These are phyloP conservation scores for Clusia tigrina DNA, from an alignment of 2,888 invertebrate species.

Conservation along the genomic window DNA sequence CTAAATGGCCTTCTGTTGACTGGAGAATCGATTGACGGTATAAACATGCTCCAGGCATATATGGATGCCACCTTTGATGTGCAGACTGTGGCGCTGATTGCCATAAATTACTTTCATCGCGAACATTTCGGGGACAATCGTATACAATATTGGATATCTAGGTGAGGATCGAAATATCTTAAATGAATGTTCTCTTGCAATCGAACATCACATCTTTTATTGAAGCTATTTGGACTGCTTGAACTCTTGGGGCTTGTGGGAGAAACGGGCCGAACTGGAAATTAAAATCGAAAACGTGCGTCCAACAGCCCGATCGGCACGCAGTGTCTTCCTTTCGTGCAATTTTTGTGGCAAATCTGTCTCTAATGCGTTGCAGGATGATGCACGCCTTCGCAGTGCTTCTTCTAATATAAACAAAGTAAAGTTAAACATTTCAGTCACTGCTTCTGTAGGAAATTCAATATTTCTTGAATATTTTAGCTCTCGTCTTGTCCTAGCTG, in stretches of 20 bases:
- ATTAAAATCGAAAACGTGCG: constrained; percentile 72
- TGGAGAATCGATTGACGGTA: constrained; percentile 78
- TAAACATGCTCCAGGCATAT: constrained; percentile 84
- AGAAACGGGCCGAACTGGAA: constrained; percentile 87
- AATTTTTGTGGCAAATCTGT: constrained; percentile 96
- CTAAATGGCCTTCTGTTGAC: constrained; percentile 87
- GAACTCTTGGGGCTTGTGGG: constrained; percentile 92
- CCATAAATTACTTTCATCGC: constrained; percentile 78
- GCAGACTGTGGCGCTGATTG: constrained; percentile 85
- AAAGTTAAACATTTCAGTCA: constrained; percentile 16
- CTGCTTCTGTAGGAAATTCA: too few species aligned
- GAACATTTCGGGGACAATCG: constrained; percentile 72
- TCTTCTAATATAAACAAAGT: constrained; percentile 61
- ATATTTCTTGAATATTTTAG: constrained; percentile 61
- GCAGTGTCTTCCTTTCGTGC: constrained; percentile 84
- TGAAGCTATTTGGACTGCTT: constrained; percentile 82
- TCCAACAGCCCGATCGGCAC: constrained; percentile 69
- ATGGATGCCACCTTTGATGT: constrained; percentile 88
- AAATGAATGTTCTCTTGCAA: background rate
- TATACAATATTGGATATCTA: constrained; percentile 75
- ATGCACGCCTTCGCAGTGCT: constrained; percentile 65
- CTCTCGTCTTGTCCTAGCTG: constrained; percentile 92
- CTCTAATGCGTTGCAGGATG: constrained; percentile 78
- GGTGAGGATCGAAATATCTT: constrained; percentile 62
- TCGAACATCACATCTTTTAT: background rate